Evolutionary conservation across 2,888 invertebrate species (phyloP), one percentile per base, ranked within the genome.

Genomic region (Ganaspis brasiliensis): DNA sequence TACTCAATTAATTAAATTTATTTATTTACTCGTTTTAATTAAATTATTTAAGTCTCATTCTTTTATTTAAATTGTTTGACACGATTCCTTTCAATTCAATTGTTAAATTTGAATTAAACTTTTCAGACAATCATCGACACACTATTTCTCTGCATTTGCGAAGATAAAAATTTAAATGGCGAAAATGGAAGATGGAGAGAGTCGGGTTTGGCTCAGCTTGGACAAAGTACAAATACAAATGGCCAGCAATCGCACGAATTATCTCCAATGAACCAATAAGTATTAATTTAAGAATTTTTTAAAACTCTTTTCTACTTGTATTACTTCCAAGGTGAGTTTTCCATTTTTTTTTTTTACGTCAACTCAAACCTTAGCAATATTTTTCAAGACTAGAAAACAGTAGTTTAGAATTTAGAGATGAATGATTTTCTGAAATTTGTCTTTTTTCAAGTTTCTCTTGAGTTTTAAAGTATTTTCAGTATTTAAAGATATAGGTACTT

Each of bases 121-220:
- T 92, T 93, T 52, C 91, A 98, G 97, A 98, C 98, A 95, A 97
- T 98, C 10, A 96, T 98, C 8, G 98, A 98, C 90, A 97, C 98
- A 0, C 92, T 99, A 73, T 97, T 98, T 92, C 92, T 99, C 80
- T 99, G 98, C 91, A 97, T 98, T 87, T 98, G 98, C 89, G 98
- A 98, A 91, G 98, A 98, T 90, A 95, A 96, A 91, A 96, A 96
- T 77, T 94, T 95, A 91, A 97, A 97, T 89, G 95, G 96, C 1
- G 94, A 94, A 0, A 95, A 95, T 31, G 96, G 95, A 10, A 89
- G 90, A 72, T 91, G 91, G 91, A 88, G 88, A 35, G 89, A 90
- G 37, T 91, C 89, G 6, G 88, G 88, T 21, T 81, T 91, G 57
- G 90, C 89, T 55, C 88, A 89, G 78, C 86, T 91, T 59, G 88